These are phyloP conservation scores for Hermodice carunculata DNA, from an alignment of 2,888 invertebrate species.

Conservation along the genomic window DNA sequence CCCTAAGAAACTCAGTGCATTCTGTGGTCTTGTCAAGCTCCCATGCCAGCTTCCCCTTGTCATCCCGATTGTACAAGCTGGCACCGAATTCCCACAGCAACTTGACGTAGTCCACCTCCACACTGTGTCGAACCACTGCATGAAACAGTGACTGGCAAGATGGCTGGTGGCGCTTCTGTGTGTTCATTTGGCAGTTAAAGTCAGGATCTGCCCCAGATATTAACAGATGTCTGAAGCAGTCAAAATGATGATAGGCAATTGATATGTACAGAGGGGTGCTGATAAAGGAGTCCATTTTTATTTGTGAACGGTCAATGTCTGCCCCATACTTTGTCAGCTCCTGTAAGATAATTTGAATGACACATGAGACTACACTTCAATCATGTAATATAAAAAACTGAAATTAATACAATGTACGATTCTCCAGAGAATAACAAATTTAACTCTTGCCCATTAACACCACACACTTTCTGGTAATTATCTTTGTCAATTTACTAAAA, in stretches of 20 bases:
- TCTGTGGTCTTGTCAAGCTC: background rate
- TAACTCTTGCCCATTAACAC: too few species aligned
- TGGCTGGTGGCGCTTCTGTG: too few species aligned
- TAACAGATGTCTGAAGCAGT: constrained; percentile 32
- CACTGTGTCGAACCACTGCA: constrained; percentile 26
- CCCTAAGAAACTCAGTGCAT: background rate
- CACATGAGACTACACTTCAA: too few species aligned
- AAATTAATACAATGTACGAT: too few species aligned
- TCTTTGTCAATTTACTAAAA: too few species aligned
- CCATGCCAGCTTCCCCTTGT: constrained; percentile 18
- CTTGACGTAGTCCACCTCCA: constrained; percentile 12
- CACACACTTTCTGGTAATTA: too few species aligned
- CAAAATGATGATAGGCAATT: constrained; percentile 37
- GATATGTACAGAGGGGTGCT: constrained; percentile 38
- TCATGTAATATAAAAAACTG: too few species aligned
- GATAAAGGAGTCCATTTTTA: constrained; percentile 15
- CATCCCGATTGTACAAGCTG: constrained; percentile 21
- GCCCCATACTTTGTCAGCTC: constrained; percentile 39
- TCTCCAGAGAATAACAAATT: too few species aligned
- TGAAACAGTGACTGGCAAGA: constrained; percentile 36
- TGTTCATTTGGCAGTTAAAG: background rate
- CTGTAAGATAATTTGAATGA: too few species aligned
- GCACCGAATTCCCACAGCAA: constrained; percentile 38
- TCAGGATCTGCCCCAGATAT: constrained; percentile 29
- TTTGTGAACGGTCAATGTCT: constrained; percentile 25